A percentile compares a stretch with the other conserved stretches of the same genome.
These are phyloP conservation scores for Cricetomys ansorgei DNA, from an alignment of 2,113 vertebrate species.

Conservation along the genomic window DNA sequence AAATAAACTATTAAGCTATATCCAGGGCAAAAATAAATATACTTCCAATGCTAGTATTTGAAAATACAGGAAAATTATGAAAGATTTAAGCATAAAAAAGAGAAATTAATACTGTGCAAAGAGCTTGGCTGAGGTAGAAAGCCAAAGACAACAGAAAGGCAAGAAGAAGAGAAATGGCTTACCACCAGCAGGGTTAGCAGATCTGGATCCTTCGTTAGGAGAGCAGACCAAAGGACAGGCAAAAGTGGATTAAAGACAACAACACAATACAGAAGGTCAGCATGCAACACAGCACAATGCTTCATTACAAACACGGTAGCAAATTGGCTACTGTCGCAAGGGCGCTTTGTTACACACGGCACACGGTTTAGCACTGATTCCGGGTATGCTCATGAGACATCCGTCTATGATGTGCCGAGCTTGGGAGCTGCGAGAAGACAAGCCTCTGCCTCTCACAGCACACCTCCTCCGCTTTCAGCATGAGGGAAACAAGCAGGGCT, in stretches of 20 bases:
- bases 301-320: conserved; percentile 81
- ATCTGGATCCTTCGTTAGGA: conserved; percentile 99
- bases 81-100: conserved; percentile 56
- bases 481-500: background rate
- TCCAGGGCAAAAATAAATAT: conserved; percentile 53
- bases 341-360: background rate
- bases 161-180: conserved; percentile 87
- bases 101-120: conserved; percentile 58
- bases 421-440: background rate
- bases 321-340: conserved; percentile 6
- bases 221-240: conserved; percentile 94
- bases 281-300: conserved; percentile 83
- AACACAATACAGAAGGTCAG: conserved; percentile 88
- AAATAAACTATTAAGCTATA: conserved; percentile 9
- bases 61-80: conserved; percentile 49
- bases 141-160: conserved; percentile 83
- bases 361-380: background rate
- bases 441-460: background rate
- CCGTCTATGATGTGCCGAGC: background rate
- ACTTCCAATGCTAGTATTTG: conserved; percentile 64
- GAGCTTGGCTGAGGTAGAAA: conserved; percentile 68
- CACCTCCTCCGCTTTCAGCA: background rate
- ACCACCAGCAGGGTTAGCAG: conserved; percentile 99
- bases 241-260: conserved; percentile 92
- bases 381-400: background rate